Evolutionary conservation across 2,888 invertebrate species (phyloP), one percentile per base, ranked within the genome.

Genomic region (Carcina quercana): DNA sequence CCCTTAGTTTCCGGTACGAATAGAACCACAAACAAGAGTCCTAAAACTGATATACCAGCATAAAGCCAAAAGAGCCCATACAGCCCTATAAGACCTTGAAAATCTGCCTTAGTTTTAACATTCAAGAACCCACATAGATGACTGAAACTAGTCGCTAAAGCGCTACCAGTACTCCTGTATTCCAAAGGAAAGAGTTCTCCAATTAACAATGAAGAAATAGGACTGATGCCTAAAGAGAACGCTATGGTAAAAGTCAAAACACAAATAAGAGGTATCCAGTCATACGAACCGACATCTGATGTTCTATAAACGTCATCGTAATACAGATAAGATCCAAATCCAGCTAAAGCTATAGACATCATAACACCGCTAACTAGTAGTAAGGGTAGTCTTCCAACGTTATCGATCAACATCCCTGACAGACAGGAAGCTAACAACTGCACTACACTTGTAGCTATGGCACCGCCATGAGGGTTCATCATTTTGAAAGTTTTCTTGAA

Each of bases 1-100:
- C 96, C 96, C 64, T 94, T 95, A 5, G 96, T 96, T 76, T 96
- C 96, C 1, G 96, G 96, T 3, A 96, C 93, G 56, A 90, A 92
- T 41, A 91, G 87, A 8, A 92, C 89, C 1, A 95, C 92, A 71
- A 95, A 96, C 45, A 93, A 86, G 6, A 95, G 83, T 34, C 94
- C 92, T 34, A 91, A 82, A 0, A 94, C 88, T 2, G 95, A 92
- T 43, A 94, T 89, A 1, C 89, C 89, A 0, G 94, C 91, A 62
- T 95, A 96, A 50, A 96, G 76, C 92, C 94, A 95, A 65, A 95
- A 96, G 1, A 94, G 88, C 5, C 94, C 95, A 63, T 93, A 89
- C 12, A 93, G 64, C 0, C 93, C 92, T 37, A 94, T 85, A 35
- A 87, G 73, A 60, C 90, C 80, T 46, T 91, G 88, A 59, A 94